A percentile compares a stretch with the other conserved stretches of the same genome.
Evolutionary conservation across 2,797 vertebrate genomes (phyloP).

Genomic region (Lates japonicus): DNA sequence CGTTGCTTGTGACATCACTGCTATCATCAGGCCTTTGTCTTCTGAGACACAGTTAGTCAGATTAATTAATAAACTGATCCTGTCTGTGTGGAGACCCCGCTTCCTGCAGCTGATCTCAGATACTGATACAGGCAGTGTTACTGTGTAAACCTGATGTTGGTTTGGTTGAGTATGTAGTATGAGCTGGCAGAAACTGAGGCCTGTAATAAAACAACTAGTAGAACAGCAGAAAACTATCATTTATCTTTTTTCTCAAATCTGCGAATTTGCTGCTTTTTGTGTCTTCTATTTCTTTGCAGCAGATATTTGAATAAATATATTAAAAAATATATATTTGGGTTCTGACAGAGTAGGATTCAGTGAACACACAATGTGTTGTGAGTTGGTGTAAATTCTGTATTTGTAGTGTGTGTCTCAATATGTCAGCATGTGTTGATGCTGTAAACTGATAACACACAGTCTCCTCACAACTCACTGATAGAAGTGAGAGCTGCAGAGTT

Average conservation of each 20-base stretch:
- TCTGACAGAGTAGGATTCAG: neutral
- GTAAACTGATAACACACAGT: constrained; percentile 25
- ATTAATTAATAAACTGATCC: constrained; percentile 18
- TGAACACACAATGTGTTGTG: constrained; percentile 21
- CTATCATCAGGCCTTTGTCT: constrained; percentile 19
- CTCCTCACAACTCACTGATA: constrained; percentile 41
- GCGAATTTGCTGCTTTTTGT: neutral
- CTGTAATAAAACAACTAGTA: neutral
- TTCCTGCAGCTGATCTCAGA: neutral
- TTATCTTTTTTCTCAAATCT: neutral
- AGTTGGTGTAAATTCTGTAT: neutral
- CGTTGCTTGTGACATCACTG: constrained; percentile 16
- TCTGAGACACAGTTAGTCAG: constrained; percentile 4
- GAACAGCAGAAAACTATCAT: neutral
- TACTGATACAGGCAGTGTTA: neutral
- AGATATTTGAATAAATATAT: neutral
- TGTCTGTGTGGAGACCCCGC: constrained; percentile 8
- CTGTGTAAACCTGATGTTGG: neutral
- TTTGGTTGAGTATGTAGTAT: too few relatives aligned
- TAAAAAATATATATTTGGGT: neutral
- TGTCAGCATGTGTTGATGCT: neutral
- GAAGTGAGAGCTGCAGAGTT: constrained; percentile 27
- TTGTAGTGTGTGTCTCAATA: neutral
- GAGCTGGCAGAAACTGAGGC: neutral
- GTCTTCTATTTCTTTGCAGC: neutral